A percentile compares a stretch with the other conserved stretches of the same genome.
Conservation (phyloP, 1,140 invertebrate genomes). For the Penaeus japonicus region DNA sequence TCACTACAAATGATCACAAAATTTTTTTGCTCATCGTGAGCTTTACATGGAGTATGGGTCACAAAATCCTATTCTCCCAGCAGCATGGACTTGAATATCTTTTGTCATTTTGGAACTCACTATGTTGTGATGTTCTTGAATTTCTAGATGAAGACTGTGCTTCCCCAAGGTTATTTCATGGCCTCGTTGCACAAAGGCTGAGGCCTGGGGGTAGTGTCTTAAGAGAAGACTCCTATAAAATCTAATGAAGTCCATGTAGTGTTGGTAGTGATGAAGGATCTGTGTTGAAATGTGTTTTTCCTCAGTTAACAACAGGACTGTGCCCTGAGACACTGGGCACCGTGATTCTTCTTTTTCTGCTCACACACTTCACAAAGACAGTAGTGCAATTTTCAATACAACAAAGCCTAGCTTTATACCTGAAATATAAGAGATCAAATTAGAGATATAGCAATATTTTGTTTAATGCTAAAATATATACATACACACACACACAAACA, state of each 20-base stretch:
- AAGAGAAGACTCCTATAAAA: too few species aligned
- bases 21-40: neutral
- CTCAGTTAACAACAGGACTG: slow-evolving; percentile 16
- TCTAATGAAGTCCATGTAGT: too few species aligned
- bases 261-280: too few species aligned
- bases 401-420: too few species aligned
- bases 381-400: neutral
- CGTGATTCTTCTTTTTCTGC: slow-evolving; percentile 23
- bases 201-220: neutral
- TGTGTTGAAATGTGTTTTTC: slow-evolving; percentile 21
- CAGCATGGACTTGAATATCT: neutral
- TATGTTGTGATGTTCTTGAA: too few species aligned
- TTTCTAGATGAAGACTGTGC: too few species aligned
- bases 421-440: neutral
- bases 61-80: neutral
- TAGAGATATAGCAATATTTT: neutral
- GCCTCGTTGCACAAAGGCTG: neutral
- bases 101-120: too few species aligned
- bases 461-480: neutral
- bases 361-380: slow-evolving; percentile 26
- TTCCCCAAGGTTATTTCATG: too few species aligned
- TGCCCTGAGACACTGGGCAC: neutral
- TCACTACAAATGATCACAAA: neutral
- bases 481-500: too few species aligned
- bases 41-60: neutral